Evolutionary conservation across 2,797 vertebrate genomes (phyloP).

Genomic region (Linurgus olivaceus): DNA sequence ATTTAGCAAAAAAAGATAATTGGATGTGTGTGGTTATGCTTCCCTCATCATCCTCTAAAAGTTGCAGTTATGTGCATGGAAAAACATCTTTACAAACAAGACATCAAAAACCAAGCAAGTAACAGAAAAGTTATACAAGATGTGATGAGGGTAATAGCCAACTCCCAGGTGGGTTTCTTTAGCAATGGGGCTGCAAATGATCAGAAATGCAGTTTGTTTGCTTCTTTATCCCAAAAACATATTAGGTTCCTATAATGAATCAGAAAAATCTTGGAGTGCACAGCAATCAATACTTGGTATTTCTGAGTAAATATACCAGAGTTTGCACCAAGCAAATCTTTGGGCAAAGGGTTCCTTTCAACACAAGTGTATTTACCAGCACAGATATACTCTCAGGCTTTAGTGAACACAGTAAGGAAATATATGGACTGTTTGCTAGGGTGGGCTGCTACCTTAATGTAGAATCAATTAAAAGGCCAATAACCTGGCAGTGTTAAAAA

Average conservation of each 20-base stretch:
- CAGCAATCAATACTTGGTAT: not conserved
- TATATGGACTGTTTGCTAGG: not conserved
- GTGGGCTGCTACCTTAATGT: not conserved
- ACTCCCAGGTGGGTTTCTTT: not conserved
- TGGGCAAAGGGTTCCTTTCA: not conserved
- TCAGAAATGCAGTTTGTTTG: not conserved
- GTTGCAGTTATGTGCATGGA: not conserved
- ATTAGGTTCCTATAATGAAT: not conserved
- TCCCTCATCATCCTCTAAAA: not conserved
- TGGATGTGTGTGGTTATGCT: not conserved
- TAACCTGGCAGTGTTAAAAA: not conserved
- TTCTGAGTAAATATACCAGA: not conserved
- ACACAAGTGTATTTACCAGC: not conserved
- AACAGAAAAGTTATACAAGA: not conserved
- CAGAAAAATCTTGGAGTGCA: not conserved
- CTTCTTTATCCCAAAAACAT: not conserved
- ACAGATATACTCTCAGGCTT: not conserved
- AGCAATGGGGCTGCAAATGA: not conserved
- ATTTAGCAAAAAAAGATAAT: not conserved
- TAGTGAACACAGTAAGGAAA: not conserved
- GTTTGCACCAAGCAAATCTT: not conserved
- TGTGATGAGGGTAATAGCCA: not conserved
- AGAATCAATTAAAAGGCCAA: not conserved
- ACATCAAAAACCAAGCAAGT: not conserved
- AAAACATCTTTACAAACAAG: not conserved